Base-by-base conservation (phyloP, 2,797 vertebrate genomes). In the Selene dorsalis region DNA sequence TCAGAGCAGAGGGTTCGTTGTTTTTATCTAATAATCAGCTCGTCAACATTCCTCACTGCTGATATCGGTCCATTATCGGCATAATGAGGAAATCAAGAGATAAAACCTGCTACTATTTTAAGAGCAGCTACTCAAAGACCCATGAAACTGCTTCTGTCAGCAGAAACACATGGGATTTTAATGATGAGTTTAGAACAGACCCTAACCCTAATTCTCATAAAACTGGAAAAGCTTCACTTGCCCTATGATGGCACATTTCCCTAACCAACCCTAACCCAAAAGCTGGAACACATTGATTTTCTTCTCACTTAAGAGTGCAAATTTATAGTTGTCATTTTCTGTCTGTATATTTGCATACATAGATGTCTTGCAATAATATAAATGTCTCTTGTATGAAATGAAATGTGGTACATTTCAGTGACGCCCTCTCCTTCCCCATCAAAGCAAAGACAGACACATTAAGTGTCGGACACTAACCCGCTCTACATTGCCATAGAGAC, bases 401-500 rank as follows among this genome's bases (percentile, higher is more conserved):
- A 35, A 8, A 35, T 35, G 32, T 35, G 32, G 2, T 47, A 47
- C 17, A 47, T 18, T 16, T 47, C 45, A 47, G 45, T 7, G 47
- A n/a, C 20, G 2, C 8, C n/a, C 1, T 55, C 2, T 28, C 32
- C 13, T 1, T 17, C 13, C 38, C 22, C 3, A 12, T 11, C n/a
- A 24, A 11, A 52, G 48, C 48, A 12, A 24, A 22, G 22, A n/a
- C 11, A 22, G 48, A 7, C 24, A 16, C 7, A 28, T 12, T 0
- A 9, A 2, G 8, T 4, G 1, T 14, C 24, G 4, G 30, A 58
- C 20, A 73, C 95, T 90, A 73, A 98, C 97, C 96, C 97, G 94
- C 92, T 97, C 97, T 13, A 98, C 96, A 6, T 98, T 99, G 73
- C 97, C 97, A 17, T 98, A 98, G n/a, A 98, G 95, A 89, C 97